Evolutionary conservation across 2,797 vertebrate genomes (phyloP).

Genomic region (Sebastolobus altivelis): DNA sequence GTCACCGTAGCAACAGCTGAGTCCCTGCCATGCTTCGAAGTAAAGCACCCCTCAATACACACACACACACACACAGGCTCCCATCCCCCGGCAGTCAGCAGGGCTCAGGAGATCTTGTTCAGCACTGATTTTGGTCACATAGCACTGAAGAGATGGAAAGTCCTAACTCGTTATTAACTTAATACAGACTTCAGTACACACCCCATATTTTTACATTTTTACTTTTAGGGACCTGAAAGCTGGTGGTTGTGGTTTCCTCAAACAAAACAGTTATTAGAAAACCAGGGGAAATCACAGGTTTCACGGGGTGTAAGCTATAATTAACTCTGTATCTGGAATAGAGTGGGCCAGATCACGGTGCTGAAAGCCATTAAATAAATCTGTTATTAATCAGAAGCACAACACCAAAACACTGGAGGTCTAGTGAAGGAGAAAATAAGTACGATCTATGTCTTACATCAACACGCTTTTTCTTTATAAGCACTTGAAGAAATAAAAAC

Average conservation of each 20-base stretch:
- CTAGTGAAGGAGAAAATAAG: neutral
- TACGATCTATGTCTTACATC: neutral
- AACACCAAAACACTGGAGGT: constrained; percentile 1
- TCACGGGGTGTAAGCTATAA: constrained; percentile 30
- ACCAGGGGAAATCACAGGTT: constrained; percentile 39
- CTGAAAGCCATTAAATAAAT: constrained; percentile 37
- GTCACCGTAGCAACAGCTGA: constrained; percentile 82
- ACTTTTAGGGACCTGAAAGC: neutral
- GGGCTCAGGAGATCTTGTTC: constrained; percentile 32
- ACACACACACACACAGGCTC: constrained; percentile 22
- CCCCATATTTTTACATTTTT: neutral
- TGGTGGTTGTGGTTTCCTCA: constrained; percentile 7
- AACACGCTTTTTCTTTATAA: neutral
- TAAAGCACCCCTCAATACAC: constrained; percentile 44
- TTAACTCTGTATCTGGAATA: constrained; percentile 44
- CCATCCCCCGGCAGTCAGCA: constrained; percentile 57
- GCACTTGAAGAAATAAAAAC: neutral
- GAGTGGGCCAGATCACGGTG: constrained; percentile 16
- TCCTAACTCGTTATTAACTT: neutral
- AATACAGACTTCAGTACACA: neutral
- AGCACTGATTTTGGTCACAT: constrained; percentile 20
- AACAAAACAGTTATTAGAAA: constrained; percentile 38
- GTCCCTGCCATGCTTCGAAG: constrained; percentile 56
- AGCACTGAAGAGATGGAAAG: neutral
- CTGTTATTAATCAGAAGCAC: constrained; percentile 26